Evolutionary conservation across 2,888 invertebrate species (phyloP).

Genomic region (Acanthosepion lycidas): DNA sequence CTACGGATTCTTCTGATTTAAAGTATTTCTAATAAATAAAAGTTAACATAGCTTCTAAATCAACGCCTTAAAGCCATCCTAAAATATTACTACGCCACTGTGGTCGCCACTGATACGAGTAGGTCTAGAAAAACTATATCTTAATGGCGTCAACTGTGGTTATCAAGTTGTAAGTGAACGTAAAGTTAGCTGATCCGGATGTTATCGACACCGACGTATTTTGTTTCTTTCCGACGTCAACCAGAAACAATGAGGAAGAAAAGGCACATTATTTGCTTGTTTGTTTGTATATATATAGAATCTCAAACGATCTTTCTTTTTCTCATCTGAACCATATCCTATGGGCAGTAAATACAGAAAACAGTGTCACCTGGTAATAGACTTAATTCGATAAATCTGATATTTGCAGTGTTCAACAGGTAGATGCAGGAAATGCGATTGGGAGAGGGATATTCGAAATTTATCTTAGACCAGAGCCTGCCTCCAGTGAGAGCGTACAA

Average conservation of each 20-base stretch:
- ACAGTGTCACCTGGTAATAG: neutral
- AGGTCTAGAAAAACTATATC: neutral
- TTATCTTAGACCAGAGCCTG: no score
- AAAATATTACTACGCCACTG: neutral
- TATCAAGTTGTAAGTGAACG: neutral
- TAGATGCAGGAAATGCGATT: neutral
- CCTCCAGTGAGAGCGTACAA: neutral
- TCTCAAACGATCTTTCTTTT: neutral
- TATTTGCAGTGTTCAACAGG: neutral
- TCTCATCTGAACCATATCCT: neutral
- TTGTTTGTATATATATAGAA: neutral
- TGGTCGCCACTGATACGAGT: neutral
- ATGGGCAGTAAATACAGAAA: neutral
- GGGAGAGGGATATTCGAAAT: neutral
- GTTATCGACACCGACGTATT: neutral
- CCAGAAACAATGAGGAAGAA: neutral
- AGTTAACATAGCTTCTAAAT: neutral
- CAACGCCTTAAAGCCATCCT: neutral
- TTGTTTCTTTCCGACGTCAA: neutral
- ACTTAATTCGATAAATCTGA: neutral
- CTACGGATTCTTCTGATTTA: no score
- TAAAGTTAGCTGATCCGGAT: neutral
- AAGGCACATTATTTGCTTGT: neutral
- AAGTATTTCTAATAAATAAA: no score
- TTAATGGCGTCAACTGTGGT: neutral